Conservation (phyloP, 2,888 invertebrate genomes). For the Drosophila acutilabella region DNA sequence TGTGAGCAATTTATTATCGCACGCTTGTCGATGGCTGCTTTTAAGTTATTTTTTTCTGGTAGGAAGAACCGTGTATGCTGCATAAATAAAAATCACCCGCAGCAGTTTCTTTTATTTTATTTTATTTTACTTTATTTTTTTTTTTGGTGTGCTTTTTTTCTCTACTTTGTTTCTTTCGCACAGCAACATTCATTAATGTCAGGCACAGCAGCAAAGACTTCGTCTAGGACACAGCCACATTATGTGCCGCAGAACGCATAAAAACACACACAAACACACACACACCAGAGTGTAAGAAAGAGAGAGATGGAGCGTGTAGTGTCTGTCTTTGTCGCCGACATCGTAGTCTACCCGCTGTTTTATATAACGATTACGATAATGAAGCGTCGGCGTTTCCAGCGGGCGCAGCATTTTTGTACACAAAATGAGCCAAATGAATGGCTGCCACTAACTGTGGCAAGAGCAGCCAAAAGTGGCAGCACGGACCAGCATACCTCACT, state of each 20-base stretch:
- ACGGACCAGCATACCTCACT: neutral
- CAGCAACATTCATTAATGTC: conserved; percentile 75
- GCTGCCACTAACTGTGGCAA: conserved; percentile 43
- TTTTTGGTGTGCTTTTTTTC: neutral
- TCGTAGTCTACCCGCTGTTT: conserved; percentile 76
- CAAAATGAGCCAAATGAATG: conserved; percentile 78
- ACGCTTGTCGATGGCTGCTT: conserved; percentile 48
- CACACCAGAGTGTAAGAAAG: conserved; percentile 1
- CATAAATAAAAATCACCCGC: conserved; percentile 75
- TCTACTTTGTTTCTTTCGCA: conserved; percentile 16
- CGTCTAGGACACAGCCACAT: conserved; percentile 71
- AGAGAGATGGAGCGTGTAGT: conserved; percentile 52
- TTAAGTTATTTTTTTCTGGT: conserved; percentile 30
- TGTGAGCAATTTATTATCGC: conserved; percentile 20
- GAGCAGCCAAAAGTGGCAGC: conserved; percentile 1
- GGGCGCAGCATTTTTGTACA: conserved; percentile 77
- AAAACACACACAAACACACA: conserved; percentile 44
- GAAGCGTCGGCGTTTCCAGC: conserved; percentile 76
- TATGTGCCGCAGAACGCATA: conserved; percentile 77
- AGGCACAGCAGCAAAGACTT: conserved; percentile 56
- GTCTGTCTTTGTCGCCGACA: conserved; percentile 54
- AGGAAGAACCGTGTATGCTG: conserved; percentile 16
- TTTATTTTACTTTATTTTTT: conserved; percentile 10
- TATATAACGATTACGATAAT: conserved; percentile 81
- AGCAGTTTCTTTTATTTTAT: conserved; percentile 44